Base-by-base conservation (phyloP, 2,797 vertebrate genomes). In the Syngnathus acus region DNA sequence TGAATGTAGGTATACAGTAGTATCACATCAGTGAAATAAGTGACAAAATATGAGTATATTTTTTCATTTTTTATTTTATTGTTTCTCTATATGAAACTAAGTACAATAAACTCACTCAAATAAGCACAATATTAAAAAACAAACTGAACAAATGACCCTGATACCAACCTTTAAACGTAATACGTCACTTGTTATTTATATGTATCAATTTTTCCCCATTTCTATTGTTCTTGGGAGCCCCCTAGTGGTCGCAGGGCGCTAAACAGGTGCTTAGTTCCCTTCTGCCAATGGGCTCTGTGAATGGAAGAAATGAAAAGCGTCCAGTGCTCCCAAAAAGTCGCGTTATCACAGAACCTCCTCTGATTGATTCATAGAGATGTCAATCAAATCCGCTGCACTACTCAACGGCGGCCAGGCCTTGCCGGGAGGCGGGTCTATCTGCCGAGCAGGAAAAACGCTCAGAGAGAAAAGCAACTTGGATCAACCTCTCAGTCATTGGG, bases 401-500 rank as follows among this genome's bases (percentile, higher is more conserved):
- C 23, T 68, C 79, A 64, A 40, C 6, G 51, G 21, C 65, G 17
- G 66, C 54, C 64, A 72, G 66, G 26, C 63, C 67, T 17, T 23
- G 8, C 0, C 0, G 59, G 58, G 58, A 69, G 90, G 90, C 78
- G 88, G 84, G 71, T 19, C 57, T 13, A 65, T 10, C n/a, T 48
- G 39, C 50, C 45, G 78, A 72, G 76, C 61, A 51, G 70, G 67
- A 70, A 79, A 73, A 82, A 74, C 73, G 69, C 69, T 68, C 64
- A 66, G 81, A 38, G 13, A 37, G 14, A 32, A 58, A 26, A 63
- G 68, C 75, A 64, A 73, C 71, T 66, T 66, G 82, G 74, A 73
- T 80, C 79, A 64, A 78, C 74, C 78, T 78, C 86, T 84, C 32
- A 32, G 68, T 69, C 65, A 71, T 66, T 81, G 70, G 74, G 83